A percentile compares a stretch with the other conserved stretches of the same genome.
Conservation (phyloP, 1,140 invertebrate species). For the Oreohelix idahoensis region DNA sequence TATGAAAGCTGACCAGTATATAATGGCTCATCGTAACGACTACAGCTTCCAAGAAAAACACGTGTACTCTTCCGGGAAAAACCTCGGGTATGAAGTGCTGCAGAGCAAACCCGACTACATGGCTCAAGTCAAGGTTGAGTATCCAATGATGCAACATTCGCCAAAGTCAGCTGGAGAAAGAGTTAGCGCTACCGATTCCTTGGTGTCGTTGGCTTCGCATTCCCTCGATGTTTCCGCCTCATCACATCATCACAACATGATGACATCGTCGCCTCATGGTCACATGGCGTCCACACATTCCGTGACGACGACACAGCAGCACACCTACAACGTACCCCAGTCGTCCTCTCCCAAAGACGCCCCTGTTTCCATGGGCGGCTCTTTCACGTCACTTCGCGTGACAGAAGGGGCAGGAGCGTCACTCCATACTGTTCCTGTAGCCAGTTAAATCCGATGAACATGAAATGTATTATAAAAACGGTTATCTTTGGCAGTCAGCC, state of each 20-base stretch:
- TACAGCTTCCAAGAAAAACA: background rate
- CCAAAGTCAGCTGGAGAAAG: background rate
- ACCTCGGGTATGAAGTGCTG: background rate
- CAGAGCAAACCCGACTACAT: slow-evolving; percentile 4
- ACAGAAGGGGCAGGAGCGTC: background rate
- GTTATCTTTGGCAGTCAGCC: no score
- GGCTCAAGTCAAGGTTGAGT: slow-evolving; percentile 3
- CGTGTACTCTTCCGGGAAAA: background rate
- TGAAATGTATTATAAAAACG: background rate
- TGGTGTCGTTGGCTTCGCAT: slow-evolving; percentile 25
- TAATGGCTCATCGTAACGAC: background rate
- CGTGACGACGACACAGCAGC: slow-evolving; percentile 40
- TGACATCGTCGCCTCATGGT: slow-evolving; percentile 36
- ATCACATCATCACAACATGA: slow-evolving; percentile 43
- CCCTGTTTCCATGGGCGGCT: slow-evolving; percentile 48
- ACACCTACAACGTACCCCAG: slow-evolving; percentile 44
- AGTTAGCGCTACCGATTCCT: background rate
- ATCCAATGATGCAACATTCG: slow-evolving; percentile 13
- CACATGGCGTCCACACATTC: slow-evolving; percentile 34
- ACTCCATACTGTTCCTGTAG: slow-evolving; percentile 4
- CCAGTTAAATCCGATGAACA: background rate
- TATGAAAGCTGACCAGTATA: slow-evolving; percentile 30
- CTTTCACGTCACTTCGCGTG: background rate
- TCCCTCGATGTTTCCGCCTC: slow-evolving; percentile 30
- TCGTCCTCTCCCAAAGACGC: slow-evolving; percentile 57